A percentile compares a stretch with the other conserved stretches of the same genome.
These are phyloP conservation scores for Julus scandinavius DNA, from an alignment of 2,888 invertebrate species.

Conservation along the genomic window DNA sequence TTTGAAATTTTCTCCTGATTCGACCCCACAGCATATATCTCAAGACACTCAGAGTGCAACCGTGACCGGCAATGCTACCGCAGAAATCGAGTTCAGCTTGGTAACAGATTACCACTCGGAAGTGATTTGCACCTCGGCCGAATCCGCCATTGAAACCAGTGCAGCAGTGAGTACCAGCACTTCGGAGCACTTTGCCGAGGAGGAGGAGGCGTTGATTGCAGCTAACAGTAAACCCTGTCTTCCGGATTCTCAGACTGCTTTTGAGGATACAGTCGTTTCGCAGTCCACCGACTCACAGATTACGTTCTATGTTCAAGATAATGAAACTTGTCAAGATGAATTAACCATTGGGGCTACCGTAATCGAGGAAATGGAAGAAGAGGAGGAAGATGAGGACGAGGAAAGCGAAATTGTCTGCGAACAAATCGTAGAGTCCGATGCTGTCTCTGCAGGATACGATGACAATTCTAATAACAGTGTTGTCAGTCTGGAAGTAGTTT, in stretches of 20 bases:
- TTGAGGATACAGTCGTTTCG: conserved; percentile 51
- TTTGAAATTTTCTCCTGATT: conserved; percentile 48
- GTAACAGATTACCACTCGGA: not conserved
- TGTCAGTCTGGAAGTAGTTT: conserved; percentile 36
- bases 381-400: conserved; percentile 54
- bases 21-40: conserved; percentile 42
- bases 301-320: conserved; percentile 18
- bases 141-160: not conserved
- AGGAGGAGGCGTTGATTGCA: not conserved
- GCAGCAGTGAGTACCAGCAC: conserved; percentile 53
- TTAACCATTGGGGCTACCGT: conserved; percentile 44
- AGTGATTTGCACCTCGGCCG: not conserved
- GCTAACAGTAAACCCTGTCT: conserved; percentile 45
- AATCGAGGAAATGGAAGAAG: conserved; percentile 51
- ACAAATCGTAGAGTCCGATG: conserved; percentile 37
- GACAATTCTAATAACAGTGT: conserved; percentile 47
- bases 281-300: conserved; percentile 53
- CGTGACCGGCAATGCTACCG: not conserved
- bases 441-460: conserved; percentile 22
- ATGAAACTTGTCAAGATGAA: conserved; percentile 49
- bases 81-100: not conserved
- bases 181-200: not conserved
- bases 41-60: conserved; percentile 37
- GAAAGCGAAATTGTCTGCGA: conserved; percentile 51
- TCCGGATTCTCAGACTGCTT: conserved; percentile 52